Evolutionary conservation across 2,888 invertebrate genomes (phyloP).

Genomic region (Aleiodes leptofemur): DNA sequence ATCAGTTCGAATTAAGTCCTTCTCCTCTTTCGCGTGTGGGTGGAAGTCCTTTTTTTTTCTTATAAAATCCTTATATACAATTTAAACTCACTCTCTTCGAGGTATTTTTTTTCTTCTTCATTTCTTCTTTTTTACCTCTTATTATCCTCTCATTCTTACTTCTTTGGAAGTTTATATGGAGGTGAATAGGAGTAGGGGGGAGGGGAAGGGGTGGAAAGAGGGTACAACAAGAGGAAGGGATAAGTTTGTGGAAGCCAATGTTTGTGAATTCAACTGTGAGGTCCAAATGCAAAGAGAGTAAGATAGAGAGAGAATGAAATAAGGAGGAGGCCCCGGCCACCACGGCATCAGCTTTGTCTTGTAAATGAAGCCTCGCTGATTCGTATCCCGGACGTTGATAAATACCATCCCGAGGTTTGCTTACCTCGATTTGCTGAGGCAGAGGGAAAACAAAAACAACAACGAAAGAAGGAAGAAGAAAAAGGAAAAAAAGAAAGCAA

Average conservation of each 20-base stretch:
- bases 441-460: slow-evolving; percentile 48
- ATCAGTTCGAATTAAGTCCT: slow-evolving; percentile 67
- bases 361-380: slow-evolving; percentile 74
- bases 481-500: slow-evolving; percentile 31
- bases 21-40: slow-evolving; percentile 60
- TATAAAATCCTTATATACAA: slow-evolving; percentile 21
- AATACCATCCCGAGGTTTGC: slow-evolving; percentile 66
- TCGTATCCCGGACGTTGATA: slow-evolving; percentile 75
- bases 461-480: slow-evolving; percentile 40
- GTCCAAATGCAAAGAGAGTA: slow-evolving; percentile 36
- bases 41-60: slow-evolving; percentile 57
- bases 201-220: background rate
- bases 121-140: slow-evolving; percentile 41
- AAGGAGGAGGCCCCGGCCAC: slow-evolving; percentile 42
- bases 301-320: slow-evolving; percentile 24
- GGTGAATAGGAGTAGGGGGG: slow-evolving; percentile 7
- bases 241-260: slow-evolving; percentile 39
- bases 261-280: slow-evolving; percentile 45
- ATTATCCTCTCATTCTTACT: slow-evolving; percentile 46
- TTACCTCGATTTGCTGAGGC: slow-evolving; percentile 36
- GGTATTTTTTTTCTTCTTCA: slow-evolving; percentile 25
- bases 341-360: slow-evolving; percentile 71
- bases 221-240: slow-evolving; percentile 32
- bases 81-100: slow-evolving; percentile 47
- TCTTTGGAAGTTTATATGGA: slow-evolving; percentile 28